Evolutionary conservation across 2,888 invertebrate genomes (phyloP), one percentile per base, ranked within the genome.

Genomic region (Criorhina ranunculi): DNA sequence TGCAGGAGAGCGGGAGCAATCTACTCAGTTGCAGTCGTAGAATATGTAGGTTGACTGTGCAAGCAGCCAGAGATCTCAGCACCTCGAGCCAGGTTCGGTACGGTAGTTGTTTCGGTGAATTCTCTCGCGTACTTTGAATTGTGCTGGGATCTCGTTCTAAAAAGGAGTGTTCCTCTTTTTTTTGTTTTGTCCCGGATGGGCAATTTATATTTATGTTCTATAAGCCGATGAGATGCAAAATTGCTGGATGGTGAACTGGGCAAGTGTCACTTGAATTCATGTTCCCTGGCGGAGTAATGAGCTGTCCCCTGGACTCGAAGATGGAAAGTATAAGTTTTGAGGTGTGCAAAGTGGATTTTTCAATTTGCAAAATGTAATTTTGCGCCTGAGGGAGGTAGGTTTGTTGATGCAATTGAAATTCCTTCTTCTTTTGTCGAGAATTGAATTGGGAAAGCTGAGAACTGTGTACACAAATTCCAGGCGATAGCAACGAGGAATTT

Each of bases 201-300:
- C 59, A 73, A 67, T 79, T 79, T 76, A 72, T 57, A 69, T 81
- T 81, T 69, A 76, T 76, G 78, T 29, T 57, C 73, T 37, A 37
- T 33, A 60, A 49, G 57, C 67, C 83, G 73, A 79, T 79, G 79
- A 73, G 83, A 75, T 83, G 83, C 73, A 83, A 78, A 83, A 79
- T 78, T 83, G 17, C 49, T 12, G 57, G 42, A 17, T 59, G 40
- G 53, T 12, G 9, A n/a, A 24, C 9, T 33, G 64, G 35, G 15
- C 49, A 55, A 64, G 64, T 82, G 70, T 51, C 72, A 82, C 59
- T 72, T 62, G 72, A 49, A 83, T 60, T 78, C 72, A 83, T 83
- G 72, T 49, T 70, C 40, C 53, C 62, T 62, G 40, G 57, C 46
- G 42, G 82, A 42, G 44, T 72, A 78, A 83, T 78, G 82, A 83